Base-by-base conservation (phyloP, 2,797 vertebrate species). In the Cuculus canorus region DNA sequence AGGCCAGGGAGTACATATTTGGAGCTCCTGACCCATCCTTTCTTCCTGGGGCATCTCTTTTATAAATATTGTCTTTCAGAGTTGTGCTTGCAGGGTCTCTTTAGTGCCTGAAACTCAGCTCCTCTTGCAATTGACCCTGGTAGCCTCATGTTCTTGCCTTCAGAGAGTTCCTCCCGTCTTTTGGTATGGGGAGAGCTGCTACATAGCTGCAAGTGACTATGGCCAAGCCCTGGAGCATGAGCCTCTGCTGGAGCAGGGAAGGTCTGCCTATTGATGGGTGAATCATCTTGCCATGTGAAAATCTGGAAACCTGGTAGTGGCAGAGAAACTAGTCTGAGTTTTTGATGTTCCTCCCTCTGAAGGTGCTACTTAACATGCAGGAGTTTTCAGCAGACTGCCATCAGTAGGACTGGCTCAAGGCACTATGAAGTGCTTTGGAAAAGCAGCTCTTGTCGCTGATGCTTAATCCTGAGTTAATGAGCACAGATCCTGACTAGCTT, bases 91-190 rank as follows among this genome's bases (percentile, higher is more conserved):
- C 16, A 71, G n/a, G 48, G 11, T 60, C 32, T 53, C 37, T 10
- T 64, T 10, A 48, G 24, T 60, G 17, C 9, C 17, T 81, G 14
- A 73, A 75, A 41, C 22, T 45, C 24, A 48, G 27, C 27, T 70
- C 23, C 33, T 52, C 37, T 65, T 86, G 17, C 37, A 32, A 0
- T 0, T 63, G 30, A 69, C 10, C 4, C 2, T 1, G 2, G 17
- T 4, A 63, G 24, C 16, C 7, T 56, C 9, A 37, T 0, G 2
- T 30, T 63, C 24, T 59, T 52, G 37, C 39, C 33, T 66, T 77
- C 64, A 59, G 30, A 43, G 33, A 21, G 21, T 22, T 3, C 2
- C 7, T 65, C 3, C 4, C 2, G 7, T 61, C 3, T 70, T 39
- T 27, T 52, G 12, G 25, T 35, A 22, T 3, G 8, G 13, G 7